phyloP scores from a whole-genome alignment of 2,113 vertebrate genomes.

The Macquaria australasica region DNA sequence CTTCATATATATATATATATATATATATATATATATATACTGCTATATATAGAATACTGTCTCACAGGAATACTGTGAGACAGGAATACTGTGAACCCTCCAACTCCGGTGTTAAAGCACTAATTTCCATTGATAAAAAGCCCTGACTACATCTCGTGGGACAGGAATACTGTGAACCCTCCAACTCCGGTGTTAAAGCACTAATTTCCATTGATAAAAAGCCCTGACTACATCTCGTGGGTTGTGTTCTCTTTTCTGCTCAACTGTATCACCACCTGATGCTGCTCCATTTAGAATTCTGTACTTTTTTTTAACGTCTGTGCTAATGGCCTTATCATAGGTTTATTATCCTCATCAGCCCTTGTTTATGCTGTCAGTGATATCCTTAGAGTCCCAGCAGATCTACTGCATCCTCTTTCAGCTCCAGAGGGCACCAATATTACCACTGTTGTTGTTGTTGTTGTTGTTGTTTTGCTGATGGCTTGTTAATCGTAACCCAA shows the following conservation, averaged over 20 bases:
- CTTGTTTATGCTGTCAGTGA: constrained; percentile 56
- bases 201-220: constrained; percentile 20
- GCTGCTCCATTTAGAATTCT: background rate
- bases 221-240: background rate
- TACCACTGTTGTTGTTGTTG: background rate
- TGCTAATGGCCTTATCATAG: constrained; percentile 37
- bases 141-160: background rate
- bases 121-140: constrained; percentile 16
- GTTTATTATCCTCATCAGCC: constrained; percentile 40
- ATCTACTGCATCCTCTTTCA: constrained; percentile 21
- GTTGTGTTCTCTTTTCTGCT: constrained; percentile 15
- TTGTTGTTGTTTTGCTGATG: constrained; percentile 35
- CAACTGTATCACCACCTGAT: constrained; percentile 13
- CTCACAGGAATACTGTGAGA: too few relatives aligned
- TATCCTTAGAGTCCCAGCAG: constrained; percentile 49
- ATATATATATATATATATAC: too few relatives aligned
- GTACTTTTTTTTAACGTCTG: background rate
- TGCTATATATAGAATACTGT: too few relatives aligned
- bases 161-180: background rate
- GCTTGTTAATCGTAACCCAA: constrained; percentile 39
- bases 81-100: background rate
- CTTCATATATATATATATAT: too few relatives aligned
- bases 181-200: background rate
- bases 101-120: background rate
- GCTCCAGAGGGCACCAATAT: constrained; percentile 38